Base-by-base conservation (phyloP, 2,888 invertebrate genomes). In the Ochropacha duplaris region DNA sequence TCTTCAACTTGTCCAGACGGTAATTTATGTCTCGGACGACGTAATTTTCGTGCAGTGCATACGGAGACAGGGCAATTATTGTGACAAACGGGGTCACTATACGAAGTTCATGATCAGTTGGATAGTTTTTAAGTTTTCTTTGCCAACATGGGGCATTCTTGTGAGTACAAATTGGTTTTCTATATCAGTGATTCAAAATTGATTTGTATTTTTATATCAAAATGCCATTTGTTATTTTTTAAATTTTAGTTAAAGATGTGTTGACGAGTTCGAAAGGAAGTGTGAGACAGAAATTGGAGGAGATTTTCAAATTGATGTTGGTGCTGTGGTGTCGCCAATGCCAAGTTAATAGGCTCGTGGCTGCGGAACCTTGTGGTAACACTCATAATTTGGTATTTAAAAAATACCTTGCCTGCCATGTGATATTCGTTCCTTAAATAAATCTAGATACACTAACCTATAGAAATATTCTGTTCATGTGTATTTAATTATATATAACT, bases 281-380 rank as follows among this genome's bases (percentile, higher is more conserved):
- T 73, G 74, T 92, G 55, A 83, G 91, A 60, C 93, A 94, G 66
- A 95, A 95, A 76, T 90, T 97, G 75, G 96, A 97, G 83, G 96
- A 97, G 79, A 93, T 97, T 65, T 94, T 97, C 76, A 96, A 96
- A 85, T 93, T 96, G 74, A 97, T 97, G 97, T 94, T 97, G 74
- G 92, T 96, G 79, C 94, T 97, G 54, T 97, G 97, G 97, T 96
- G 96, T 83, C 94, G 95, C 71, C 96, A 97, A 83, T 95, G 95
- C 70, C 94, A 95, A 86, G 96, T 96, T 54, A 93, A 95, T 74
- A 94, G 94, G 68, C 93, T 94, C 72, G 93, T 96, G 61, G 94
- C 95, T 76, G 87, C 93, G 61, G 93, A 94, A 83, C 86, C 88
- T 64, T 88, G 94, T 76, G 95, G 95, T 95, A 94, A 88, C 54